Percentiles rank a stretch among this genome's conserved stretches.
Conservation (phyloP, 2,113 vertebrate species). For the Chaetodon auriga region DNA sequence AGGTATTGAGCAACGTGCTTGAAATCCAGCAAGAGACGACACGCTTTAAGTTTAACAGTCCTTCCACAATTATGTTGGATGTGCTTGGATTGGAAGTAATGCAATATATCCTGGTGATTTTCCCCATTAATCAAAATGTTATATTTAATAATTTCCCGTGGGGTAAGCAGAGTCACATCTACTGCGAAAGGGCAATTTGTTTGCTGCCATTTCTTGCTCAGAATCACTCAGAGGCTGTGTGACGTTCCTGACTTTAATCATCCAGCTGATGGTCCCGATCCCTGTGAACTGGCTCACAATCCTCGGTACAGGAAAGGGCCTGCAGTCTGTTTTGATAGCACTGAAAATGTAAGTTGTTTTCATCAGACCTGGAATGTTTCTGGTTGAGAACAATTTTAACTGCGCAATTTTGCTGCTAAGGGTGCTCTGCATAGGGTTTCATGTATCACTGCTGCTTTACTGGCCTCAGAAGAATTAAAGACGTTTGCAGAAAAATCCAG, state of each 20-base stretch:
- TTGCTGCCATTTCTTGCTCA: not conserved
- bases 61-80: not conserved
- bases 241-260: conserved; percentile 82
- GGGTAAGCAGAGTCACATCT: not conserved
- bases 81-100: conserved; percentile 1
- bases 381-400: not conserved
- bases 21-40: not conserved
- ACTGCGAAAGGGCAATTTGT: not conserved
- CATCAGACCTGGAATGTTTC: not conserved
- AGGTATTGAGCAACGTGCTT: conserved; percentile 44
- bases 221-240: conserved; percentile 3
- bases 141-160: not conserved
- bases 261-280: conserved; percentile 92
- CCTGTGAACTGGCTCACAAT: conserved; percentile 89
- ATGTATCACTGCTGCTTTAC: conserved; percentile 17
- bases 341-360: conserved; percentile 85
- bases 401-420: fast-evolving
- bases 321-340: conserved; percentile 91
- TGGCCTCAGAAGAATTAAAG: conserved; percentile 8
- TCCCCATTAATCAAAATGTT: not conserved
- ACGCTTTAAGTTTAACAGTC: not conserved
- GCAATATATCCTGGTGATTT: not conserved
- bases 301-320: conserved; percentile 95
- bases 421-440: conserved; percentile 20
- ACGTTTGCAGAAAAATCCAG: conserved; percentile 28